Conservation (phyloP, 2,113 vertebrate species). For the Cephalopterus ornatus region DNA sequence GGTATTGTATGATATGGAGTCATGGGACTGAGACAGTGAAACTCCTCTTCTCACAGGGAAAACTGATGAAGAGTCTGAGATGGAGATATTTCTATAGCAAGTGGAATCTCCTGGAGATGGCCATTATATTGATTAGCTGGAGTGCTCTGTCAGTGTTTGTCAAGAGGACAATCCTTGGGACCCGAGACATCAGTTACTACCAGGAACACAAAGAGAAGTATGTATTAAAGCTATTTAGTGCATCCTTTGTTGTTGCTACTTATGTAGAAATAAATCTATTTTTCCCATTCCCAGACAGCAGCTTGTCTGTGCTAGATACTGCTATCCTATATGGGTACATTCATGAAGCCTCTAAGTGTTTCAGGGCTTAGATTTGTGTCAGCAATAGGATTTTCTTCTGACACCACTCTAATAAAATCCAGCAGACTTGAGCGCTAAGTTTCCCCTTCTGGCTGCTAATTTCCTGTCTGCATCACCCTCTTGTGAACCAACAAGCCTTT, state of each 20-base stretch:
- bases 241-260: not conserved
- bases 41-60: slow-evolving; percentile 75
- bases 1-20: not conserved
- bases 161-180: slow-evolving; percentile 83
- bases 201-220: slow-evolving; percentile 82
- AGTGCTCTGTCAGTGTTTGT: slow-evolving; percentile 87
- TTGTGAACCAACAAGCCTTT: not conserved
- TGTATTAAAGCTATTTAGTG: slow-evolving; percentile 11
- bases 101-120: slow-evolving; percentile 88
- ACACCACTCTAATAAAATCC: not conserved
- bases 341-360: not conserved
- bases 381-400: not conserved
- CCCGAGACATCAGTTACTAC: slow-evolving; percentile 82
- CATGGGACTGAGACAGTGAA: not conserved
- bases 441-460: not conserved
- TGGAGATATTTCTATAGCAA: slow-evolving; percentile 88
- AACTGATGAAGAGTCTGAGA: slow-evolving; percentile 80
- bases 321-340: not conserved
- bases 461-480: not conserved
- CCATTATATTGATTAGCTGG: slow-evolving; percentile 90
- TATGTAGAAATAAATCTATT: not conserved
- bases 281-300: not conserved
- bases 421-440: not conserved
- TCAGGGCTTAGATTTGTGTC: not conserved
- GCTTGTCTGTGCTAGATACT: not conserved